Evolutionary conservation across 2,888 invertebrate species (phyloP).

Genomic region (Platycnemis pennipes): DNA sequence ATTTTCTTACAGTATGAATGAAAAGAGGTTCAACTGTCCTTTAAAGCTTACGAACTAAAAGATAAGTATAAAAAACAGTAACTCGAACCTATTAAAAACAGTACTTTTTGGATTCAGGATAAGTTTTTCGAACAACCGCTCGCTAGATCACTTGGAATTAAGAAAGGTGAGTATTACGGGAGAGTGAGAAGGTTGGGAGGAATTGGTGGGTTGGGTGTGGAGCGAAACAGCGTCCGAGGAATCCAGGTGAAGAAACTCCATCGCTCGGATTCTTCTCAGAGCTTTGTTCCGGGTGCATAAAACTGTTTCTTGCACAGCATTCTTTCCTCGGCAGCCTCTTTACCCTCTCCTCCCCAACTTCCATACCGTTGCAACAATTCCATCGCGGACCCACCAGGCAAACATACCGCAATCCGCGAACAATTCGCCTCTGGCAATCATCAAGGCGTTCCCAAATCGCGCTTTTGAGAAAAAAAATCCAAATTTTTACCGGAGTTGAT

Average conservation of each 20-base stretch:
- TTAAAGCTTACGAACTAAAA: too few species aligned
- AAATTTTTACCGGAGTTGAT: not conserved
- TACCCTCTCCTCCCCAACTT: not conserved
- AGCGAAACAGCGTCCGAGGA: constrained; percentile 30
- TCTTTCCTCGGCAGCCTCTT: constrained; percentile 12
- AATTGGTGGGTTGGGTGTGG: not conserved
- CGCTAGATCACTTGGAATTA: not conserved
- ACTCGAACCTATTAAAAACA: too few species aligned
- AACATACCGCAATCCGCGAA: not conserved
- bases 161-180: not conserved
- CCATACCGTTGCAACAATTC: not conserved
- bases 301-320: constrained; percentile 62
- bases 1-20: too few species aligned
- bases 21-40: too few species aligned
- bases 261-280: constrained; percentile 35
- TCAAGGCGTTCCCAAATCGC: not conserved
- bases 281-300: constrained; percentile 64
- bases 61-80: too few species aligned
- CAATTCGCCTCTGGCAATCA: not conserved
- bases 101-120: too few species aligned
- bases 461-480: not conserved
- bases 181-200: not conserved
- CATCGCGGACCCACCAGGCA: not conserved
- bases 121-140: too few species aligned
- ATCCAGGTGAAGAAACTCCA: constrained; percentile 51